phyloP scores from a whole-genome alignment of 2,113 vertebrate species.

The Myiozetetes cayanensis region DNA sequence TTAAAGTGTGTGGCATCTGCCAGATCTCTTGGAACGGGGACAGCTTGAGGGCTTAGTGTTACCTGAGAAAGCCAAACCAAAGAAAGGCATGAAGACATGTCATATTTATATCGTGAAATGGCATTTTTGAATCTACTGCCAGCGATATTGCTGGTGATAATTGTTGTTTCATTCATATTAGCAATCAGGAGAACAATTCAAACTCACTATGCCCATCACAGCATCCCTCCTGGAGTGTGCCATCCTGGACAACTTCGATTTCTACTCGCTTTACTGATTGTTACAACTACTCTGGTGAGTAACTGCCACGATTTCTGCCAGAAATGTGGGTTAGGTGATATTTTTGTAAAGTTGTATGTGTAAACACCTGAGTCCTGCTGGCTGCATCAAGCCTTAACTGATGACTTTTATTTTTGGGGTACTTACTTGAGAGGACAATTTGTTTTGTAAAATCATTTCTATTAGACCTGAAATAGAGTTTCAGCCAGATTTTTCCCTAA shows the following conservation, averaged over 20 bases:
- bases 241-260: not conserved
- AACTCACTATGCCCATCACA: not conserved
- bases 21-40: not conserved
- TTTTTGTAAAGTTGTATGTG: not conserved
- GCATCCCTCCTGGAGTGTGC: not conserved
- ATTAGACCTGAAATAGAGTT: not conserved
- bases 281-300: not conserved
- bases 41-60: not conserved
- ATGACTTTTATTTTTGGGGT: not conserved
- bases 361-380: not conserved
- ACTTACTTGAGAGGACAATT: not conserved
- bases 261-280: not conserved
- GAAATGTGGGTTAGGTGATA: not conserved
- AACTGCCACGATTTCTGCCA: not conserved
- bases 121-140: not conserved
- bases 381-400: not conserved
- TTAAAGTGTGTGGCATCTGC: not conserved
- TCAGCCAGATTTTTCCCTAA: not conserved
- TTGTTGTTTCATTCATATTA: not conserved
- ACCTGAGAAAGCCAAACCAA: not conserved
- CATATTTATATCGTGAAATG: not conserved
- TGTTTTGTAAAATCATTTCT: not conserved
- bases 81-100: not conserved
- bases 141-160: not conserved
- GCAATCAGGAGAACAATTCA: not conserved